phyloP scores from a whole-genome alignment of 2,113 vertebrate genomes.

The Fulica atra region DNA sequence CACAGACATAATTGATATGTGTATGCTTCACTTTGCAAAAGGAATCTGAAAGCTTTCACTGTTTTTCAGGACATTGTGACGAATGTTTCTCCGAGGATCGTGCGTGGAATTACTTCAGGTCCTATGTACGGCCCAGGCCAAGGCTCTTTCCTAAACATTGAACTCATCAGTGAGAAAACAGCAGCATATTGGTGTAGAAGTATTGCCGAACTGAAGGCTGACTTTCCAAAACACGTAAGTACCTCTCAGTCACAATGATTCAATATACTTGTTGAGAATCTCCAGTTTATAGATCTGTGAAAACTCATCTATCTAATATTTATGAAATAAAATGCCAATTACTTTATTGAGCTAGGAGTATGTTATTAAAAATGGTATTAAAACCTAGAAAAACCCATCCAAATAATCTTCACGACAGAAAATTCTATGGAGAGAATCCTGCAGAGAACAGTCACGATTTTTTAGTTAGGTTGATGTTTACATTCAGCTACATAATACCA shows the following conservation, averaged over 20 bases:
- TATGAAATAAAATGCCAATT: constrained; percentile 49
- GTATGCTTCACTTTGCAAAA: constrained; percentile 11
- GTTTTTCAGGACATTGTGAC: constrained; percentile 89
- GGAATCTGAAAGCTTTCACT: neutral
- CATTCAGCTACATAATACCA: neutral
- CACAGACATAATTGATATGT: neutral
- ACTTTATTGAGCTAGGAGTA: neutral
- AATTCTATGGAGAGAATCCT: neutral
- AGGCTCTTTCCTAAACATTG: constrained; percentile 92
- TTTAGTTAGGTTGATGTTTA: constrained; percentile 28
- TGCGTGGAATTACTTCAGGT: constrained; percentile 91
- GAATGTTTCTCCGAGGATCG: constrained; percentile 92
- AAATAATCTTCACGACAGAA: neutral
- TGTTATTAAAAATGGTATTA: neutral
- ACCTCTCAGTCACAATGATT: constrained; percentile 21
- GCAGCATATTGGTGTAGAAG: constrained; percentile 91
- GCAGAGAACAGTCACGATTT: neutral
- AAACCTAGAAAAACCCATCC: constrained; percentile 37
- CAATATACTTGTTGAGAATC: constrained; percentile 22
- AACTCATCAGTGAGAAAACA: constrained; percentile 94
- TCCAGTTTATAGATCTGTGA: constrained; percentile 36
- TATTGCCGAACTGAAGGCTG: constrained; percentile 85
- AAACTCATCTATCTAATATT: constrained; percentile 46
- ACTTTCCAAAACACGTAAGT: constrained; percentile 88
- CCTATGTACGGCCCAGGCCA: constrained; percentile 86